Conservation (phyloP, 2,888 invertebrate genomes). For the Leptinotarsa juncta region DNA sequence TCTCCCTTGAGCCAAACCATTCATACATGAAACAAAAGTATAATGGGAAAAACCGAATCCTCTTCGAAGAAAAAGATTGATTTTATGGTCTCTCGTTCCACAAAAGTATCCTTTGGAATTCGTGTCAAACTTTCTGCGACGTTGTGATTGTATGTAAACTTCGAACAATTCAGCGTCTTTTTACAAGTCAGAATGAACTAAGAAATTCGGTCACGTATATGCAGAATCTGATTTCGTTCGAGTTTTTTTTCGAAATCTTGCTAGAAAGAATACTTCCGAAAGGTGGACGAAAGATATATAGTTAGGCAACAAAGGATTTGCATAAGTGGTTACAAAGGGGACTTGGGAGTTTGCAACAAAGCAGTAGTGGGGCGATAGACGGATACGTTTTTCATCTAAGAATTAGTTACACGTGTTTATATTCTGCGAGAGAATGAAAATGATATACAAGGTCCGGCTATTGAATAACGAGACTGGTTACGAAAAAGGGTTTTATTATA, state of each 20-base stretch:
- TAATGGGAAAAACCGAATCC: not conserved
- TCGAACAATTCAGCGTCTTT: constrained; percentile 2
- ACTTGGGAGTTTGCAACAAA: no score
- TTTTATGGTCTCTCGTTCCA: not conserved
- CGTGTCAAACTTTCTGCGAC: constrained; percentile 1
- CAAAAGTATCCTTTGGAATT: constrained; percentile 8
- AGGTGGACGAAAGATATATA: not conserved
- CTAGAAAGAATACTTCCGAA: not conserved
- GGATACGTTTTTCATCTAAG: no score
- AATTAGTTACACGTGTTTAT: no score
- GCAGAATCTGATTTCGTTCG: constrained; percentile 9
- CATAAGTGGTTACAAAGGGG: not conserved
- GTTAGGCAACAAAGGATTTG: not conserved
- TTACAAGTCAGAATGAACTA: constrained; percentile 9
- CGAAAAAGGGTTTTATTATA: no score
- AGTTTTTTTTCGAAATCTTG: constrained; percentile 12
- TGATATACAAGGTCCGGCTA: no score
- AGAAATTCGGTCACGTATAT: constrained; percentile 23
- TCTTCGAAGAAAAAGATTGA: not conserved
- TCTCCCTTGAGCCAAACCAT: not conserved
- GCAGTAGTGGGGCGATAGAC: no score
- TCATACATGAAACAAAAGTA: not conserved
- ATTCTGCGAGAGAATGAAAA: no score
- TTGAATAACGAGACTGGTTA: no score
- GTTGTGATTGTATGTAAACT: constrained; percentile 24